Base-by-base conservation (phyloP, 2,113 vertebrate species). In the Merops nubicus region DNA sequence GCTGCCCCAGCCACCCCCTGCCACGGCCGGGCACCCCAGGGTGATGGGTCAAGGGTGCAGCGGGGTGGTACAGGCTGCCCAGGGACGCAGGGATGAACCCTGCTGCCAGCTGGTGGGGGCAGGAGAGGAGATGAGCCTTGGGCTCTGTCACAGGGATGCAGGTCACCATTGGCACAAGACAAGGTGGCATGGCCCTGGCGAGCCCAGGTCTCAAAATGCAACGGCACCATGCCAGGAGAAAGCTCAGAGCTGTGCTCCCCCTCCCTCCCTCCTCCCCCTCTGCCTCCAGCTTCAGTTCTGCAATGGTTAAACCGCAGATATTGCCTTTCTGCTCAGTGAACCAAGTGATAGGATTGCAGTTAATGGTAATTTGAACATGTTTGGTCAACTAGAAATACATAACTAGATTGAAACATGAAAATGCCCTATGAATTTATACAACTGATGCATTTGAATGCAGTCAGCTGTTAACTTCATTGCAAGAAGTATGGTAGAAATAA, bases 351-450 rank as follows among this genome's bases (percentile, higher is more conserved):
- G 98, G 96, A 98, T 98, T 98, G 97, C 92, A 95, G 97, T 97
- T 98, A 98, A 98, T 97, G 97, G 97, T 95, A 98, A 98, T 98
- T 98, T 97, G 97, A 97, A 97, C 97, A 97, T 96, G 97, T 98
- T 95, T 98, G 98, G 97, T 98, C 98, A 98, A 97, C 98, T 98
- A 97, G 98, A 98, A 98, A 98, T 96, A 96, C 96, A 89, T 97
- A 98, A 98, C 96, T 96, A 98, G 98, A 98, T 96, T 97, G 98
- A 98, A 98, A 98, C 98, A 97, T 96, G 97, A 98, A 98, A 98
- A 98, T 97, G 97, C 97, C 96, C 98, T 89, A 65, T 31, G 97
- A 97, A 98, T 98, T 97, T 98, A 96, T 97, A 97, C 97, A 98
- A 97, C 96, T 97, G 98, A 97, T 98, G 96, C 92, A 97, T 98